These are phyloP conservation scores for Beris morrisii DNA, from an alignment of 2,888 invertebrate genomes.

Conservation along the genomic window DNA sequence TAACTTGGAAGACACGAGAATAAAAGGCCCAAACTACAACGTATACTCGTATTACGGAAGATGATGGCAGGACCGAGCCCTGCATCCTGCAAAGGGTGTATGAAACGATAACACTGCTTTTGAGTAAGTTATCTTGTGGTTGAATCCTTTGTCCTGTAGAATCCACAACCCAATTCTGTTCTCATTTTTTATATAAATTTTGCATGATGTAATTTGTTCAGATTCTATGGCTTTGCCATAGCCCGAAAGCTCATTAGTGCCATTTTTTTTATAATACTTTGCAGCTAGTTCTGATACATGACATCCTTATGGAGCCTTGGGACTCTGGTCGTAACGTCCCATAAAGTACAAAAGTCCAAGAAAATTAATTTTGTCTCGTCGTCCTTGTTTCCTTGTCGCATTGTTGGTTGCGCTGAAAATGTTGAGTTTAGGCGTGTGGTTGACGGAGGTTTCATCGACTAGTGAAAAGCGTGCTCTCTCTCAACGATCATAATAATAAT, in stretches of 20 bases:
- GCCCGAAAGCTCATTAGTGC: slow-evolving; percentile 20
- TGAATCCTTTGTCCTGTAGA: no score
- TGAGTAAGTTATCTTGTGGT: no score
- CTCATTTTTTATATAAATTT: no score
- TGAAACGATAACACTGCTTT: no score
- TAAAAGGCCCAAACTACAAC: no score
- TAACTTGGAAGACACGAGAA: no score
- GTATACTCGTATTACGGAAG: no score
- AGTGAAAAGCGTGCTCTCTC: background rate
- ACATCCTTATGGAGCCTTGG: background rate
- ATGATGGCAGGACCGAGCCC: no score
- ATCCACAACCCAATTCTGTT: no score
- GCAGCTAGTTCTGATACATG: slow-evolving; percentile 4
- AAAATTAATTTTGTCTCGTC: slow-evolving; percentile 5
- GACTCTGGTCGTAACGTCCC: background rate
- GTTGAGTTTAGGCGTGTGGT: background rate
- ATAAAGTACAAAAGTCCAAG: background rate
- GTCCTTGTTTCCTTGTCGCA: background rate
- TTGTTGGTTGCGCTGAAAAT: background rate
- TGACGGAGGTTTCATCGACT: background rate
- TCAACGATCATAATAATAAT: slow-evolving; percentile 20
- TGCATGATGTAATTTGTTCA: no score
- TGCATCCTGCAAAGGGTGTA: no score
- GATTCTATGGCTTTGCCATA: background rate
- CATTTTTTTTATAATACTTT: background rate